Base-by-base conservation (phyloP, 2,888 invertebrate species). In the Pristionchus arcanus region DNA sequence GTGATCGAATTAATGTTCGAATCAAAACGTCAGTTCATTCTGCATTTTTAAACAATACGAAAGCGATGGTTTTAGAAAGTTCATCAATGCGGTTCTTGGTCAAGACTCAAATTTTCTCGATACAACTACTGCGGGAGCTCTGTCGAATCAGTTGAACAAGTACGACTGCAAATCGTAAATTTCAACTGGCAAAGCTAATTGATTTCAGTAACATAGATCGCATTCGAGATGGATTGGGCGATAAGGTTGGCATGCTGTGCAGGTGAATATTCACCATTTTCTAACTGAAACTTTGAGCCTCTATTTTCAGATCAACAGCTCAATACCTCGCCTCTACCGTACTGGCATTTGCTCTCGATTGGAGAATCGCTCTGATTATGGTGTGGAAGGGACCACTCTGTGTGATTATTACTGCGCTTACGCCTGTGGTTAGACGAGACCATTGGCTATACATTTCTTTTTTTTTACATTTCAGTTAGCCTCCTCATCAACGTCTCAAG, bases 71-170 rank as follows among this genome's bases (percentile, higher is more conserved):
- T 86, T 42, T 21, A 86, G 86, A 13, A 37, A 37, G n/a, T 86
- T 86, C 86, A 49, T 86, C 31, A 37, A 16, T 2, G 19, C 86
- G 2, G 86, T 86, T 21, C 86, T 86, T 19, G 59, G 42, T 7
- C 59, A 86, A 63, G 86, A 86, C 28, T 59, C 86, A 28, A n/a
- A 9, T 15, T 66, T 86, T 42, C 86, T 86, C 42, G 63, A 86
- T 86, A 25, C 34, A 19, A 86, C 86, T 21, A 86, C 53, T 63
- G 31, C 86, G 11, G 86, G 86, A 9, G 86, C 86, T 7, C n/a
- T 86, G 42, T 86, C 86, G 63, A 86, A 66, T 42, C 86, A 86
- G 34, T 19, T 86, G n/a, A 86, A 86, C 42, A 86, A 63, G 86
- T 86, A 5, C 21, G 55, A n/a, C 3, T 25, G 42, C n/a, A n/a